Evolutionary conservation across 2,797 vertebrate species (phyloP).

Genomic region (Neostethus bicornis): DNA sequence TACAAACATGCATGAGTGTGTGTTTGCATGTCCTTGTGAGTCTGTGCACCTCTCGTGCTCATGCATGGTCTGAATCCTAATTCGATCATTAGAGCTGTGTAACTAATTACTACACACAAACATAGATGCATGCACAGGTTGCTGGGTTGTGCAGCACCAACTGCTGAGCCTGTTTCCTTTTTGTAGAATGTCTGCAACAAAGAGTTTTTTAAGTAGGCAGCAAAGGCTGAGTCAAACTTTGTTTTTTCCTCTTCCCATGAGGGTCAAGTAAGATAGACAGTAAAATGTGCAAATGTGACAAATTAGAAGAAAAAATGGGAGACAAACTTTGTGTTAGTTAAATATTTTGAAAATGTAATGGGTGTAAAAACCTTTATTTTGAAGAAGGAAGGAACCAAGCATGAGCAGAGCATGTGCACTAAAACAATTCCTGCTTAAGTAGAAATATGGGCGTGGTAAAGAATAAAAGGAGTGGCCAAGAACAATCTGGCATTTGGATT

Average conservation of each 20-base stretch:
- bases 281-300: not conserved
- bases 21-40: constrained; percentile 25
- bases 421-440: too few relatives aligned
- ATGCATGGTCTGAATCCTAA: constrained; percentile 68
- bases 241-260: not conserved
- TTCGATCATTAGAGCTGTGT: constrained; percentile 65
- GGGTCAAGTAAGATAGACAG: not conserved
- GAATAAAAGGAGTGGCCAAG: too few relatives aligned
- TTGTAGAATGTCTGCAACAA: constrained; percentile 20
- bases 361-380: too few relatives aligned
- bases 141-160: constrained; percentile 52
- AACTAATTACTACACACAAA: constrained; percentile 51
- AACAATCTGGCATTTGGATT: too few relatives aligned
- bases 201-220: constrained; percentile 33
- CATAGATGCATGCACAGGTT: constrained; percentile 32
- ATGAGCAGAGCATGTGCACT: too few relatives aligned
- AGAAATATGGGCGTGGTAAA: too few relatives aligned
- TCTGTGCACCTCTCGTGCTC: constrained; percentile 40
- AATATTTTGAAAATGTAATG: too few relatives aligned
- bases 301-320: not conserved
- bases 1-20: constrained; percentile 11
- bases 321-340: too few relatives aligned
- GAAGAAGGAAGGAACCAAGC: too few relatives aligned
- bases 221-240: not conserved
- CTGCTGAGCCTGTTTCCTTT: constrained; percentile 25